Evolutionary conservation across 2,113 vertebrate genomes (phyloP), one percentile per base, ranked within the genome.

Genomic region (Azemiops feae): DNA sequence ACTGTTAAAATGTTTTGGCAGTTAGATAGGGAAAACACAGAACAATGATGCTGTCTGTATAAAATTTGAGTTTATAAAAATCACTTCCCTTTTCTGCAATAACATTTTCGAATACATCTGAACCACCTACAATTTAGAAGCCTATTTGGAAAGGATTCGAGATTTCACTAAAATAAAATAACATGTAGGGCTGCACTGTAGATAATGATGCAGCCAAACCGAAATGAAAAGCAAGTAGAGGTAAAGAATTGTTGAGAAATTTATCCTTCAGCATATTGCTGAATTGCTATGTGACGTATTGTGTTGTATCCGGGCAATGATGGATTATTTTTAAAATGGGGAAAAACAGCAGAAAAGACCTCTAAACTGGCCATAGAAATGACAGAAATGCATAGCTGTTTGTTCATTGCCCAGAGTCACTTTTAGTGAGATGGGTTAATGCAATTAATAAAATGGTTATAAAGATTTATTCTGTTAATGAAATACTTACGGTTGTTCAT

Each of bases 401-500:
- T 64, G 25, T 64, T 30, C 60, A 64, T 27, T 64, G 60, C 27
- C 60, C 27, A 4, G 27, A 30, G 60, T 50, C 47, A 50, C 47
- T 50, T 50, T 50, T 50, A 69, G 30, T 69, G 14, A 69, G 4
- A 34, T 18, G 12, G n/a, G 4, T 69, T 69, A 69, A 18, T 69
- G 64, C 64, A 69, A 69, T 69, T 34, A 18, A 34, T 69, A 34
- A 69, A 69, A 69, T 69, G 12, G n/a, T 16, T 27, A 52, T 1
- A 20, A 18, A 11, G 12, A 30, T 22, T 54, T 30, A 39, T 60
- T 45, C 9, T 22, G 5, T 25, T 55, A 89, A 58, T 10, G 43
- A 94, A 94, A 90, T 96, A 98, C 97, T 98, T 95, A 98, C 97
- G 91, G 64, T 94, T 94, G 87, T 97, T 97, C 85, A 97, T 96